phyloP scores from a whole-genome alignment of 2,113 vertebrate species.

The Microcebus murinus region DNA sequence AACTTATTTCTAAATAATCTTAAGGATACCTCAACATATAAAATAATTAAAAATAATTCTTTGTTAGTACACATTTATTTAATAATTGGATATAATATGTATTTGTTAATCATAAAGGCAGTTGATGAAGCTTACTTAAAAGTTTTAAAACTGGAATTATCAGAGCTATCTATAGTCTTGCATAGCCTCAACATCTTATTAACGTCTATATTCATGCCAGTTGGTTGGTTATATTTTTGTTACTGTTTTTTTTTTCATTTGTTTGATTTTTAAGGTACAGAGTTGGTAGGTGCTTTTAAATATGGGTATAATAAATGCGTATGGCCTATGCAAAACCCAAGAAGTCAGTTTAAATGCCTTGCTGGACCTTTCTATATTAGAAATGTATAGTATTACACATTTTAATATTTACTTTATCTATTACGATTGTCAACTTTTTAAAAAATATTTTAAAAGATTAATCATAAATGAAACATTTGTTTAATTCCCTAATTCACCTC shows the following conservation, averaged over 20 bases:
- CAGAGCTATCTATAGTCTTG: neutral
- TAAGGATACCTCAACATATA: neutral
- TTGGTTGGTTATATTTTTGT: neutral
- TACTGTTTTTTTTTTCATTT: neutral
- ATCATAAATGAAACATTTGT: neutral
- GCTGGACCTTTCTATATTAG: neutral
- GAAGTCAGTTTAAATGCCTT: neutral
- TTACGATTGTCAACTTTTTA: neutral
- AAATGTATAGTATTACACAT: neutral
- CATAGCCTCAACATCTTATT: neutral
- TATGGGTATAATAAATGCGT: neutral
- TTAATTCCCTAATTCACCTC: neutral
- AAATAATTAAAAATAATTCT: neutral
- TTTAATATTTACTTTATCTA: neutral
- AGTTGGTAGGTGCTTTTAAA: neutral
- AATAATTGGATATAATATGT: neutral
- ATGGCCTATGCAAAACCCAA: neutral
- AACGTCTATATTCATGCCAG: neutral
- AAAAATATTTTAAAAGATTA: neutral
- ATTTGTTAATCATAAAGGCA: neutral
- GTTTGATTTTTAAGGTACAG: neutral
- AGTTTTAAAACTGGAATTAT: neutral
- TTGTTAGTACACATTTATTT: neutral
- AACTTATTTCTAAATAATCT: neutral
- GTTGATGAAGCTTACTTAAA: neutral